Conservation (phyloP, 2,113 vertebrate genomes). For the Alouatta palliata region DNA sequence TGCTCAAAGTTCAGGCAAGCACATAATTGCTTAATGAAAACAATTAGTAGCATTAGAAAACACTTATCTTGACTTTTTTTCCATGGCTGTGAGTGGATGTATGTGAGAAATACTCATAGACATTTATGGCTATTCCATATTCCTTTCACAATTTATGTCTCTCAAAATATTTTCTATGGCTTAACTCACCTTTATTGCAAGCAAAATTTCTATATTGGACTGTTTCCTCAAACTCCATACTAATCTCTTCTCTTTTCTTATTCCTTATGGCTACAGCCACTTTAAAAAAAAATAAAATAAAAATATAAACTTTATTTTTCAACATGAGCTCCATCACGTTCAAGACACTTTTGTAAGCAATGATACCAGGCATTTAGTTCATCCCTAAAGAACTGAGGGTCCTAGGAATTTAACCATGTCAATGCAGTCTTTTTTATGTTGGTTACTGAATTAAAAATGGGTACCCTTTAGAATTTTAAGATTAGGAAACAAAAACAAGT, state of each 20-base stretch:
- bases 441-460: too few species aligned
- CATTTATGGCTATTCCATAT: slow-evolving; percentile 39
- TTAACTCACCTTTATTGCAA: not conserved
- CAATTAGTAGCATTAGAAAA: slow-evolving; percentile 73
- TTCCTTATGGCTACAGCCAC: not conserved
- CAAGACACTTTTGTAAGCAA: too few species aligned
- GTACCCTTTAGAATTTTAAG: too few species aligned
- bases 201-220: not conserved
- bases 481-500: too few species aligned
- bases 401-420: too few species aligned
- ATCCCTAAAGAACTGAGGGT: too few species aligned
- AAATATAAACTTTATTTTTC: too few species aligned
- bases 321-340: too few species aligned
- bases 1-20: slow-evolving; percentile 74
- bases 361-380: too few species aligned
- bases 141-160: not conserved
- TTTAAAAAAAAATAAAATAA: too few species aligned
- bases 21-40: slow-evolving; percentile 77
- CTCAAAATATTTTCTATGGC: not conserved
- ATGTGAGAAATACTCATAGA: not conserved
- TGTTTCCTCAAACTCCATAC: not conserved
- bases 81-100: slow-evolving; percentile 64
- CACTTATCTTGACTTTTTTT: slow-evolving; percentile 43
- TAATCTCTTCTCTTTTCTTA: not conserved
- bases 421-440: too few species aligned